Conservation (phyloP, 2,113 vertebrate genomes). For the Rafetus swinhoei region DNA sequence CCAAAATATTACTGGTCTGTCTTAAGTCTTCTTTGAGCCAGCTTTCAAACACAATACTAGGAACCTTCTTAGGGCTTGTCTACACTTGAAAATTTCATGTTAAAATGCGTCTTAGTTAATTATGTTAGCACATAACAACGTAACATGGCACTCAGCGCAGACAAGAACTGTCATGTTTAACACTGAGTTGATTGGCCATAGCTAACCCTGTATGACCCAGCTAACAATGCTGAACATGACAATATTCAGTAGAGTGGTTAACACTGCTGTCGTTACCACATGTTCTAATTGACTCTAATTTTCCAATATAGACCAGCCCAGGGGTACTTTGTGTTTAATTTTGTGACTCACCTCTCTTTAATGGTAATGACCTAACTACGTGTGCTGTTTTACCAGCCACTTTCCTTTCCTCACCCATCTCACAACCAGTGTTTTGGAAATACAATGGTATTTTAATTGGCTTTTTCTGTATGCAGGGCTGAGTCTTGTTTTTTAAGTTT, state of each 20-base stretch:
- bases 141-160: slow-evolving; percentile 31
- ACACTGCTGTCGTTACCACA: not conserved
- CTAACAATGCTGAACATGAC: slow-evolving; percentile 28
- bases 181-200: not conserved
- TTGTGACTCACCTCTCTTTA: slow-evolving; percentile 26
- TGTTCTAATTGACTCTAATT: slow-evolving; percentile 42
- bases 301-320: slow-evolving; percentile 3
- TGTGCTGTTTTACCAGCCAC: rapidly evolving
- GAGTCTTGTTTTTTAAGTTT: not conserved
- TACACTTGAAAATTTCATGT: slow-evolving; percentile 24
- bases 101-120: slow-evolving; percentile 5
- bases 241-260: slow-evolving; percentile 29
- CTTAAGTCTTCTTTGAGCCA: not conserved
- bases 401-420: not conserved
- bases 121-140: not conserved
- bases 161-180: slow-evolving; percentile 24
- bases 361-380: not conserved
- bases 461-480: not conserved
- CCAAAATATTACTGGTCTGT: not conserved
- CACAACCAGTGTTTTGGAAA: not conserved
- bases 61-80: slow-evolving; percentile 17
- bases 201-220: slow-evolving; percentile 32
- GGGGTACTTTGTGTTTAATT: slow-evolving; percentile 28
- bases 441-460: not conserved
- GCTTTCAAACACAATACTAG: not conserved